Evolutionary conservation across 2,797 vertebrate genomes (phyloP).

Genomic region (Spatula clypeata): DNA sequence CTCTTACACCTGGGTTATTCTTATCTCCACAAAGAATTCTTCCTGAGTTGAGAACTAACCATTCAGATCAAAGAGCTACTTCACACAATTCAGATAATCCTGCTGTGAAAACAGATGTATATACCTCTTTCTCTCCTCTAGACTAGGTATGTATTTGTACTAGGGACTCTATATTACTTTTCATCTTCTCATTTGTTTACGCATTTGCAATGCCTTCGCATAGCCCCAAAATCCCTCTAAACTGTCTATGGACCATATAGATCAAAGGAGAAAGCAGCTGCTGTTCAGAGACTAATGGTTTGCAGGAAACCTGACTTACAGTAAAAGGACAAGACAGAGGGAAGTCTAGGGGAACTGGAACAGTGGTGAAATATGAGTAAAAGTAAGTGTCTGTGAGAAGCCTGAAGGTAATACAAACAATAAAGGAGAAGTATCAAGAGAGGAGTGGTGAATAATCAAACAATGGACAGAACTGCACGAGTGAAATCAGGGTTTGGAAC

Average conservation of each 20-base stretch:
- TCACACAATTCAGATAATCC: background rate
- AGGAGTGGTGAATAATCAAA: background rate
- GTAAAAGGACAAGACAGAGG: background rate
- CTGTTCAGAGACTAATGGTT: background rate
- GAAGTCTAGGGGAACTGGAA: background rate
- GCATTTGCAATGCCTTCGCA: accelerated
- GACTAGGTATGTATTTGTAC: background rate
- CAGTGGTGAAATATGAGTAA: background rate
- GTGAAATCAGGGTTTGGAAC: background rate
- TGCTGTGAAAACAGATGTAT: background rate
- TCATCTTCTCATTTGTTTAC: background rate
- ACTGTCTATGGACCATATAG: background rate
- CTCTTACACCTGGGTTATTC: background rate
- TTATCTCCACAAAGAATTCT: background rate
- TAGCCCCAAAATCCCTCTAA: background rate
- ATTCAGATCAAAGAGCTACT: background rate
- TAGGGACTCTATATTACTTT: background rate
- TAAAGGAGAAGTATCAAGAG: background rate
- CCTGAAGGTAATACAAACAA: background rate
- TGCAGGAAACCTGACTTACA: background rate
- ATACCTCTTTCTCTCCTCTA: background rate
- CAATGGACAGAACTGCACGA: background rate
- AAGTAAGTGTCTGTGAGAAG: background rate
- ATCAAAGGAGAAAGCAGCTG: background rate
- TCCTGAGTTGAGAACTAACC: background rate